Percentiles rank a stretch among this genome's conserved stretches.
Conservation (phyloP, 2,797 vertebrate genomes). For the Numenius phaeopus region DNA sequence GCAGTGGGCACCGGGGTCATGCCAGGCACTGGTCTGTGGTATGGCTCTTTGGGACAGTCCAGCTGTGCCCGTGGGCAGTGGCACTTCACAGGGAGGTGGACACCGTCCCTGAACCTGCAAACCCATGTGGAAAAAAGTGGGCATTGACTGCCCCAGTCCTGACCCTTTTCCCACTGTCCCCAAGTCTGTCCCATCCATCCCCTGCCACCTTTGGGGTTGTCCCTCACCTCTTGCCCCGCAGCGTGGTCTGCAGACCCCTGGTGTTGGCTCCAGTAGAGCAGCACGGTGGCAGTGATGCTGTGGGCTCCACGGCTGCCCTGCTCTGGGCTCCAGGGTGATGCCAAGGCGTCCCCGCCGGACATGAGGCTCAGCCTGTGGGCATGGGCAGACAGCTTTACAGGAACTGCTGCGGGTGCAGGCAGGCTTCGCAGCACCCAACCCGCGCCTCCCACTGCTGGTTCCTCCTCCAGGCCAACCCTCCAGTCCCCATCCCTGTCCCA, state of each 20-base stretch:
- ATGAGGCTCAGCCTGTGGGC: background rate
- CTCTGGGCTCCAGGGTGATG: background rate
- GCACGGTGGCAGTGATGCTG: background rate
- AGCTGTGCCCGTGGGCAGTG: accelerated
- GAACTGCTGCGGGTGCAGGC: background rate
- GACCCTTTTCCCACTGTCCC: background rate
- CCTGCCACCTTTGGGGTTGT: background rate
- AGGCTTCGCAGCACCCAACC: background rate
- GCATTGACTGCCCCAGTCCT: accelerated
- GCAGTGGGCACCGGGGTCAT: accelerated
- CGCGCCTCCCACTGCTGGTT: conserved; percentile 32
- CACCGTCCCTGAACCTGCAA: background rate
- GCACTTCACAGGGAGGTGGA: background rate
- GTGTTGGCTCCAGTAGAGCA: background rate
- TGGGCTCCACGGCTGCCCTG: accelerated
- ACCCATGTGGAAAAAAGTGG: accelerated
- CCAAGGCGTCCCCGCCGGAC: background rate
- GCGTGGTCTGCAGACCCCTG: background rate
- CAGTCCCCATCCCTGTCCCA: background rate
- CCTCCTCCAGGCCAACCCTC: conserved; percentile 57
- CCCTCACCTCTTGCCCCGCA: background rate
- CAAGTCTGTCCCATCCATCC: background rate
- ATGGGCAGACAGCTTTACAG: background rate
- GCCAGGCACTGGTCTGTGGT: accelerated
- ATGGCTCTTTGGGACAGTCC: background rate